Evolutionary conservation across 2,113 vertebrate species (phyloP), one percentile per base, ranked within the genome.

Genomic region (Beaufortia kweichowensis): DNA sequence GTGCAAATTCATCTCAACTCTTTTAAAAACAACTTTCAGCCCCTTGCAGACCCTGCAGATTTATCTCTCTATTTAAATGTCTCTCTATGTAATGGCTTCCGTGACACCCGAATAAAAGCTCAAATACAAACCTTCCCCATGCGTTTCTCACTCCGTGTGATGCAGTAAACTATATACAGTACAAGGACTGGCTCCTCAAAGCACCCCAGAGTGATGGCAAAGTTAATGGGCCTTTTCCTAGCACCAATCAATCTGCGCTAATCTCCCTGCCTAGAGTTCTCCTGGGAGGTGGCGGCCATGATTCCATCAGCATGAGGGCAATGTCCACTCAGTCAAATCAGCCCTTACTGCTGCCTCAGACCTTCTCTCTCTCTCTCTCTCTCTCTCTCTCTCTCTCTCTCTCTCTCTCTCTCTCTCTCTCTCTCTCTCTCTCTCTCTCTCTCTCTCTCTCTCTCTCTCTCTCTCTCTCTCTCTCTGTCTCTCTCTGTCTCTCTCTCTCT

Each of bases 161-260:
- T 61, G 35, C 28, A 31, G 19, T 61, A 60, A 33, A 61, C 33
- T 76, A 69, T 23, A 80, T 65, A 63, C 23, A 68, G 76, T 56
- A 67, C 24, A 43, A n/a, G 57, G 39, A 55, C 57, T 48, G 41
- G 65, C 53, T 43, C 26, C 64, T 83, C 75, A 64, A 31, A 72
- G 79, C 66, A 64, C 79, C 76, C 86, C 59, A 76, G 78, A 88
- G 79, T 76, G 84, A 84, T 85, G 78, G 61, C 46, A 68, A 79
- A 86, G 77, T 80, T 88, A 88, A 84, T 82, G 76, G 79, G 65
- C 79, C 81, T 79, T 83, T 79, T 84, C 75, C 70, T 77, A 69
- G 62, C 53, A 78, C 77, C 72, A 84, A 88, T 88, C 85, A 84
- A 82, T 86, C 87, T 82, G 57, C 56, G 41, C 75, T 70, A 80